Evolutionary conservation across 2,888 invertebrate species (phyloP).

Genomic region (Epicampocera succincta): DNA sequence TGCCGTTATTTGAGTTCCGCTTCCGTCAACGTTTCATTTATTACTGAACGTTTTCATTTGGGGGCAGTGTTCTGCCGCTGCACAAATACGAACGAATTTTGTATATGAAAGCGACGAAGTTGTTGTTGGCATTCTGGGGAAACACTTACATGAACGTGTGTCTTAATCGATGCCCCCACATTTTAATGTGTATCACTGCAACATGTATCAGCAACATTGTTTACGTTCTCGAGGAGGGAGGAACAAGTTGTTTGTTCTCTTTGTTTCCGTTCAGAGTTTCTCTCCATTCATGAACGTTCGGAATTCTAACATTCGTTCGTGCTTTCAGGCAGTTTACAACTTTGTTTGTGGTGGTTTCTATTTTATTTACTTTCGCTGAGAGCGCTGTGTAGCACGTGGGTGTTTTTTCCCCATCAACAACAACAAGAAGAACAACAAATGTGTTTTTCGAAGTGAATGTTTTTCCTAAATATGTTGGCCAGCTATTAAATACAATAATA

Average conservation of each 20-base stretch:
- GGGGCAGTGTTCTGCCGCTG: conserved; percentile 57
- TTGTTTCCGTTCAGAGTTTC: neutral
- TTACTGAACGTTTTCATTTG: conserved; percentile 71
- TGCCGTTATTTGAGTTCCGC: conserved; percentile 70
- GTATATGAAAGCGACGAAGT: conserved; percentile 43
- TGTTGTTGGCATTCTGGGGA: conserved; percentile 35
- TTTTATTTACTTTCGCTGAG: conserved; percentile 21
- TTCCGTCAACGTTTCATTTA: conserved; percentile 72
- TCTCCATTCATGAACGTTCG: neutral
- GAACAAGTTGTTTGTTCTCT: neutral
- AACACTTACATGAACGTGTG: conserved; percentile 48
- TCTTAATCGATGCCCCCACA: conserved; percentile 16
- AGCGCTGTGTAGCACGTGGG: conserved; percentile 63
- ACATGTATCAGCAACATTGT: conserved; percentile 52
- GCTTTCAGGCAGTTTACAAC: conserved; percentile 11
- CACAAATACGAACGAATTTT: conserved; percentile 54
- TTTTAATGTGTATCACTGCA: conserved; percentile 34
- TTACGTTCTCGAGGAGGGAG: conserved; percentile 39
- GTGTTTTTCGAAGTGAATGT: too few species aligned
- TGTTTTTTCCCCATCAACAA: conserved; percentile 28
- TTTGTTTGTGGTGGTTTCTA: neutral
- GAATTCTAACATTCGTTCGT: conserved; percentile 3
- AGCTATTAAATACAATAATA: too few species aligned
- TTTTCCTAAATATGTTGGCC: too few species aligned
- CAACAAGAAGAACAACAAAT: too few species aligned